phyloP scores from a whole-genome alignment of 2,888 invertebrate genomes.

The Agonopterix subpropinquella region DNA sequence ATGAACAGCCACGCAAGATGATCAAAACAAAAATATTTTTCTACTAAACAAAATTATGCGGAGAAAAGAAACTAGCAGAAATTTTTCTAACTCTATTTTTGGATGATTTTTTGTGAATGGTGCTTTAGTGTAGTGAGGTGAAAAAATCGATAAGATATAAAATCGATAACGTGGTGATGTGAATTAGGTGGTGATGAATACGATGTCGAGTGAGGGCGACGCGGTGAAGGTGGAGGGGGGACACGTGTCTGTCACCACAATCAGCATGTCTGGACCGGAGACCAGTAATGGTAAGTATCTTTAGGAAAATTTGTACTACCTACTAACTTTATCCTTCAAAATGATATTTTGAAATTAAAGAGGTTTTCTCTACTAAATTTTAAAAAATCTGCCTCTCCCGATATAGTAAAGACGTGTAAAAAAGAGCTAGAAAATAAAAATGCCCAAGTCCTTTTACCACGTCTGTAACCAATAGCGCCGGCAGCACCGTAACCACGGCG shows the following conservation, averaged over 20 bases:
- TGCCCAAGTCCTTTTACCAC: no score
- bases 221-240: conserved; percentile 68
- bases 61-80: conserved; percentile 33
- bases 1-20: conserved; percentile 53
- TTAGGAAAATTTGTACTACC: neutral
- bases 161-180: conserved; percentile 43
- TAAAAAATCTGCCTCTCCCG: neutral
- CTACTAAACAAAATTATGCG: conserved; percentile 30
- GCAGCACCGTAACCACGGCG: no score
- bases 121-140: neutral
- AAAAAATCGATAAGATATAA: neutral
- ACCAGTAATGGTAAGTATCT: conserved; percentile 70
- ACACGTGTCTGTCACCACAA: conserved; percentile 87
- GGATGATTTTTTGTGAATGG: conserved; percentile 32
- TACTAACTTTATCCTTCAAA: neutral
- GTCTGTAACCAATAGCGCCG: no score
- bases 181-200: conserved; percentile 39
- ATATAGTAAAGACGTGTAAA: no score
- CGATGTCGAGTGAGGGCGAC: conserved; percentile 63
- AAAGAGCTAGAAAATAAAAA: no score
- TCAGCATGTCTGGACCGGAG: conserved; percentile 80
- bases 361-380: neutral
- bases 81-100: conserved; percentile 41
- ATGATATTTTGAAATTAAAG: neutral
- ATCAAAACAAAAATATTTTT: conserved; percentile 41